Evolutionary conservation across 2,888 invertebrate species (phyloP).

Genomic region (Orthosia incerta): DNA sequence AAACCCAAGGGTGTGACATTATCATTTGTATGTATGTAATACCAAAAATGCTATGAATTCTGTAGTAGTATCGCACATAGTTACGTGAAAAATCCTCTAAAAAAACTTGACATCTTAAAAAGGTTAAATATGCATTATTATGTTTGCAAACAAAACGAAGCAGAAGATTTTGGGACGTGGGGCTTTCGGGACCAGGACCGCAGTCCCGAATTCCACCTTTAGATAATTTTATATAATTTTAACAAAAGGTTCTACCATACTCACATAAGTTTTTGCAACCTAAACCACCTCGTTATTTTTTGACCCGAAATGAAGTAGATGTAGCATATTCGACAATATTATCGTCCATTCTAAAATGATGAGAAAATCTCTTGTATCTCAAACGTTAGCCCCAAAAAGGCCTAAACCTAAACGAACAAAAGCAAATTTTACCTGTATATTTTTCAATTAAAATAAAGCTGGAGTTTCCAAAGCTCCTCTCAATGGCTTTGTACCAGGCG

Average conservation of each 20-base stretch:
- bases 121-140: not conserved
- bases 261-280: too few relatives aligned
- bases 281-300: not conserved
- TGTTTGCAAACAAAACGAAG: not conserved
- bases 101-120: not conserved
- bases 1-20: too few relatives aligned
- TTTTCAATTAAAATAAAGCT: conserved; percentile 33
- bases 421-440: not conserved
- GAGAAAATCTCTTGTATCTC: not conserved
- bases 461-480: not conserved
- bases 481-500: conserved; percentile 2
- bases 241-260: not conserved
- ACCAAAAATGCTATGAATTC: too few relatives aligned
- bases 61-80: not conserved
- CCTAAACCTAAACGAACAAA: conserved; percentile 5
- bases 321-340: not conserved
- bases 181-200: too few relatives aligned
- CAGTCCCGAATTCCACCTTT: too few relatives aligned
- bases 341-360: not conserved
- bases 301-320: not conserved
- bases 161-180: too few relatives aligned
- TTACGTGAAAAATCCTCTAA: conserved; percentile 1
- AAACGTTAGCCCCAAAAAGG: not conserved
- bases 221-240: too few relatives aligned
- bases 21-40: too few relatives aligned